These are phyloP conservation scores for Ascidia mentula DNA, from an alignment of 23 tunicate species.

Conservation along the genomic window DNA sequence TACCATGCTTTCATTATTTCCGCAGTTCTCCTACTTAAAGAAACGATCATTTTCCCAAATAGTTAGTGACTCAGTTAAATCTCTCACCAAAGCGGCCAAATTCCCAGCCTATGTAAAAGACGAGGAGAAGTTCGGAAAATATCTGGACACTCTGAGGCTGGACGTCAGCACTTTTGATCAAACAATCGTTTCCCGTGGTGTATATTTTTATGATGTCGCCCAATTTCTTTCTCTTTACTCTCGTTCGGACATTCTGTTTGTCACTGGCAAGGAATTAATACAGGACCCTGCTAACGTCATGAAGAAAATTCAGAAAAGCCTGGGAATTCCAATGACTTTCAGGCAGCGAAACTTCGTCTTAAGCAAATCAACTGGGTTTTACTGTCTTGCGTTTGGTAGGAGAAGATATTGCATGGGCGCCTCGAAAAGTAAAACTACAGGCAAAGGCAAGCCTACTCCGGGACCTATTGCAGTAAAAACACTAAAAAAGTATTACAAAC, in stretches of 20 bases:
- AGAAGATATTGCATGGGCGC: not conserved
- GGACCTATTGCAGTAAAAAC: not conserved
- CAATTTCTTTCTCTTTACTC: not conserved
- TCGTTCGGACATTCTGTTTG: not conserved
- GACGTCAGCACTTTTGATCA: not conserved
- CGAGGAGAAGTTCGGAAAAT: not conserved
- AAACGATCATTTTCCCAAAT: not conserved
- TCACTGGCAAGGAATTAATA: slow-evolving; percentile 1
- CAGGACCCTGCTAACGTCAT: not conserved
- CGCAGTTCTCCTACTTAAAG: not conserved
- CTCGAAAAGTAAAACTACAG: not conserved
- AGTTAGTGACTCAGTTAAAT: not conserved
- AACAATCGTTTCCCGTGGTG: not conserved
- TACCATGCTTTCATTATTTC: too few species aligned
- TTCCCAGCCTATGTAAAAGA: not conserved
- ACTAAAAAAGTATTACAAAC: not conserved
- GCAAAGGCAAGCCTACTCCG: not conserved
- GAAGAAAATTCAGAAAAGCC: not conserved
- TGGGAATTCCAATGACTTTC: not conserved
- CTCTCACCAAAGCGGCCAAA: not conserved
- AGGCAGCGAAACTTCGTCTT: not conserved
- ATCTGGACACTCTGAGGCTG: not conserved
- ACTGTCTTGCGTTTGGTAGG: not conserved
- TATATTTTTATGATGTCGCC: not conserved
- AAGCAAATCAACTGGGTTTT: not conserved